phyloP scores from a whole-genome alignment of 2,113 vertebrate genomes.

The Kryptolebias marmoratus region DNA sequence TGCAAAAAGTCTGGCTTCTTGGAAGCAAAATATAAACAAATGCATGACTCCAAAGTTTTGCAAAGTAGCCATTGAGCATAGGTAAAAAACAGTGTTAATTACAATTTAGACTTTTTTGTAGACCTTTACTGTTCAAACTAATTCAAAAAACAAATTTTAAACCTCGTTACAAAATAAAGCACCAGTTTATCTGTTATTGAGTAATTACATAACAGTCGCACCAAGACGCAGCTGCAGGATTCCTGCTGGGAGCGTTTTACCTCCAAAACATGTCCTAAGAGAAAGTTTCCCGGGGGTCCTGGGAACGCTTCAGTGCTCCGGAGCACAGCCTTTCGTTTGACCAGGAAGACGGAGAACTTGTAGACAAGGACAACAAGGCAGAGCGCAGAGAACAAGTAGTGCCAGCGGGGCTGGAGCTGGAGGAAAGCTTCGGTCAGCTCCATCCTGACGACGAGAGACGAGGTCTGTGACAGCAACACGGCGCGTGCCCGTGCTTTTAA shows the following conservation, averaged over 20 bases:
- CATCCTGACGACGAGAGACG: slow-evolving; percentile 20
- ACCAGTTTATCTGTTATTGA: neutral
- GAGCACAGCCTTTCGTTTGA: neutral
- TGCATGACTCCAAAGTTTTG: too few species aligned
- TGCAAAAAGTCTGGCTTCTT: too few species aligned
- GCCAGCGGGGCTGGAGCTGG: neutral
- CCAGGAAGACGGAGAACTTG: neutral
- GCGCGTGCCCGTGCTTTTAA: too few species aligned
- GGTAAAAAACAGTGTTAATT: too few species aligned
- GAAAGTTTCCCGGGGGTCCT: slow-evolving; percentile 54
- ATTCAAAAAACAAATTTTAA: neutral
- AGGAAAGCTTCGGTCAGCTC: slow-evolving; percentile 3
- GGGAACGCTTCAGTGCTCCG: neutral
- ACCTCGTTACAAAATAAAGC: neutral
- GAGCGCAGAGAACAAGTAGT: slow-evolving; percentile 12
- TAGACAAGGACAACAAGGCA: slow-evolving; percentile 4
- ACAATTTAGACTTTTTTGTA: too few species aligned
- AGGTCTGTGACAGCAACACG: neutral
- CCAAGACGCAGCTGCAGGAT: neutral
- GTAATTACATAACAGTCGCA: neutral
- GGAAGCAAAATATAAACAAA: too few species aligned
- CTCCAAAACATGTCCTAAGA: slow-evolving; percentile 48
- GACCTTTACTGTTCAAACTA: neutral
- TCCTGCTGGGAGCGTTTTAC: slow-evolving; percentile 21
- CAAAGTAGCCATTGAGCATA: too few species aligned